Evolutionary conservation across 2,113 vertebrate genomes (phyloP).

Genomic region (Protomyctophum bolini): DNA sequence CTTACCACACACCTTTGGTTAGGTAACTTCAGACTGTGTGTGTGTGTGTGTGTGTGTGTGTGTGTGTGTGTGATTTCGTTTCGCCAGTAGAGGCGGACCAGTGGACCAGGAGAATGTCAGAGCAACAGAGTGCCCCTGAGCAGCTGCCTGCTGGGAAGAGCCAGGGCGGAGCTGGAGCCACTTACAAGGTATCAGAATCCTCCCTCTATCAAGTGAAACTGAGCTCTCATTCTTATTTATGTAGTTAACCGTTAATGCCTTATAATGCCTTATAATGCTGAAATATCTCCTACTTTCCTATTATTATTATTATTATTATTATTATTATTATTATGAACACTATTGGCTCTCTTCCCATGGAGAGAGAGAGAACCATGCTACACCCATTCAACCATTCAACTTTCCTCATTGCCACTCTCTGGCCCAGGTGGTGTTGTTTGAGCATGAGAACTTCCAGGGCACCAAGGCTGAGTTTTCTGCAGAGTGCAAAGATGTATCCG

Average conservation of each 20-base stretch:
- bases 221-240: too few relatives aligned
- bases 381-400: too few relatives aligned
- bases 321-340: too few relatives aligned
- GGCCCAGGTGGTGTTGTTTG: conserved; percentile 70
- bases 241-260: too few relatives aligned
- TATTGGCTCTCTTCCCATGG: too few relatives aligned
- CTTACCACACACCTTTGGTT: too few relatives aligned
- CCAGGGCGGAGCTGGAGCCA: conserved; percentile 79
- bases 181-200: conserved; percentile 83
- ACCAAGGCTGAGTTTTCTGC: conserved; percentile 68
- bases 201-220: too few relatives aligned
- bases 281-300: too few relatives aligned
- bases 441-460: conserved; percentile 92
- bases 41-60: conserved; percentile 9
- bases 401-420: conserved; percentile 12
- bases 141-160: conserved; percentile 86
- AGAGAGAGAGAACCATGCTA: too few relatives aligned
- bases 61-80: conserved; percentile 31
- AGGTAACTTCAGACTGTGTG: not conserved
- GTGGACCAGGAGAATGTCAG: conserved; percentile 80
- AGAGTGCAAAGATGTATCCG: conserved; percentile 78
- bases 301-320: too few relatives aligned
- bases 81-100: conserved; percentile 52
- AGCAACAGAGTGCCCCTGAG: conserved; percentile 84
- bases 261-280: too few relatives aligned